These are phyloP conservation scores for Cygnus buccinator DNA, from an alignment of 2,113 vertebrate genomes.

Conservation along the genomic window DNA sequence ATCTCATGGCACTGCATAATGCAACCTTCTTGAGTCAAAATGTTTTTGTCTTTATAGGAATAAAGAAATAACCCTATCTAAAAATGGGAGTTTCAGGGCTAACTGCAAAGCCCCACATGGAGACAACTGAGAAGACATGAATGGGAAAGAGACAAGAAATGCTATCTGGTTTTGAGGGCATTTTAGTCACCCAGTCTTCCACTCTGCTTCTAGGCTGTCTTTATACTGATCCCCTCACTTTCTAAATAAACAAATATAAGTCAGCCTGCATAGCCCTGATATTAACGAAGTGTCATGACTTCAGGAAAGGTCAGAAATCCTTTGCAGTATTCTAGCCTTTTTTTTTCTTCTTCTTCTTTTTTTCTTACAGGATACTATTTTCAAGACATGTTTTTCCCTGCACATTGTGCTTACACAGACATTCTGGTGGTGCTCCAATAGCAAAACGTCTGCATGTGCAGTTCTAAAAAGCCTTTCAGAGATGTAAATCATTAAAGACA, in stretches of 20 bases:
- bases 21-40: constrained; percentile 30
- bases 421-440: constrained; percentile 49
- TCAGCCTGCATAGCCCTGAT: background rate
- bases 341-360: background rate
- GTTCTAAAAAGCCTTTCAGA: constrained; percentile 61
- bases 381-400: constrained; percentile 39
- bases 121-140: background rate
- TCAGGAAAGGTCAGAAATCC: background rate
- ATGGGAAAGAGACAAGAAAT: background rate
- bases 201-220: background rate
- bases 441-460: constrained; percentile 45
- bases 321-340: background rate
- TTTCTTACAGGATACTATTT: constrained; percentile 35
- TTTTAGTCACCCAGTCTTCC: background rate
- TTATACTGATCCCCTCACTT: background rate
- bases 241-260: background rate
- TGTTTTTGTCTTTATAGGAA: background rate
- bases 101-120: background rate
- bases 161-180: background rate
- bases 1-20: background rate
- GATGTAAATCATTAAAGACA: constrained; percentile 65
- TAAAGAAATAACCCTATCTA: background rate
- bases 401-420: constrained; percentile 63
- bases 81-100: background rate
- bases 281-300: background rate